Percentiles rank a stretch among this genome's conserved stretches.
These are phyloP conservation scores for Drosophila longiperda DNA, from an alignment of 2,888 invertebrate genomes.

Conservation along the genomic window DNA sequence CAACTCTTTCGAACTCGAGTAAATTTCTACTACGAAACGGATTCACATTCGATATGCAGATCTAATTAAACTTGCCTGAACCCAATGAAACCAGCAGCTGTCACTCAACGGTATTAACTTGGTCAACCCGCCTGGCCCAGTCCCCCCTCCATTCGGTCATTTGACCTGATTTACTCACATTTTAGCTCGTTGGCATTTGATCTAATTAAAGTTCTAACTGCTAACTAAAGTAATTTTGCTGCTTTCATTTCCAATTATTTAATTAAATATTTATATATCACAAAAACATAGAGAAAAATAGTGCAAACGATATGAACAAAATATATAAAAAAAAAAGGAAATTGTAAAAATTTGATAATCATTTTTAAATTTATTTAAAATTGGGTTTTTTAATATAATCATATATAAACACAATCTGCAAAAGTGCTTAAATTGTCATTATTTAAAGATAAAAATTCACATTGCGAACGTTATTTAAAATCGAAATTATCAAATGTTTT, in stretches of 20 bases:
- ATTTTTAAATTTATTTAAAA: neutral
- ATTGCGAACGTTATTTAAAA: neutral
- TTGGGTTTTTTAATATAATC: neutral
- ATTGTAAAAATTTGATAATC: neutral
- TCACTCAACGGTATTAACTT: slow-evolving; percentile 32
- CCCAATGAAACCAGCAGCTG: slow-evolving; percentile 39
- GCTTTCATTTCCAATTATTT: neutral
- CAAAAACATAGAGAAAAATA: neutral
- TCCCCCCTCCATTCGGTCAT: slow-evolving; percentile 1
- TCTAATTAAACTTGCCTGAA: slow-evolving; percentile 71
- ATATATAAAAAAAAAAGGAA: neutral
- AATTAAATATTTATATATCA: neutral
- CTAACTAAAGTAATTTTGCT: neutral
- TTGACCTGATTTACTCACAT: slow-evolving; percentile 59
- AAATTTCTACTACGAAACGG: slow-evolving; percentile 8
- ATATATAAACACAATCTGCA: neutral
- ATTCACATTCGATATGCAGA: slow-evolving; percentile 67
- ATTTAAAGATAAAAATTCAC: neutral
- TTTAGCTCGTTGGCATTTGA: slow-evolving; percentile 20
- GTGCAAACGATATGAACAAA: neutral
- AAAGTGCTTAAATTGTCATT: neutral
- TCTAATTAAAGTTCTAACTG: slow-evolving; percentile 19
- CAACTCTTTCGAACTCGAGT: neutral
- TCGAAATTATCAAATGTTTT: neutral
- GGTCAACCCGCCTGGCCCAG: slow-evolving; percentile 2